A percentile compares a stretch with the other conserved stretches of the same genome.
Conservation (phyloP, 2,113 vertebrate species). For the Podarcis cretensis region DNA sequence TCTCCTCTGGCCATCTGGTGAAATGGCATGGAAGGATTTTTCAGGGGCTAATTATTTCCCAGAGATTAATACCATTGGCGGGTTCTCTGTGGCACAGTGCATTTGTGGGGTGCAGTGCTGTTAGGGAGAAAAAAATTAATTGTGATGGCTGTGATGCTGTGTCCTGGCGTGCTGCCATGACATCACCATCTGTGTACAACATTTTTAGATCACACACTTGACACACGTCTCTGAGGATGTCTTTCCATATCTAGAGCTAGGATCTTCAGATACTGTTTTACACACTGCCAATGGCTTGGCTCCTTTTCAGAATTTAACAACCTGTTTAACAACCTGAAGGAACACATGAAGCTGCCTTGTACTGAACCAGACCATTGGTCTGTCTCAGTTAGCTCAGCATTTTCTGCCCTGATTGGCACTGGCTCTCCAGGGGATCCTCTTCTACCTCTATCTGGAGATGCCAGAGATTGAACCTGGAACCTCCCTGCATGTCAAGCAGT, state of each 20-base stretch:
- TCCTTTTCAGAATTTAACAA: neutral
- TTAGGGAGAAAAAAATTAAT: slow-evolving; percentile 55
- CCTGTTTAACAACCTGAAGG: neutral
- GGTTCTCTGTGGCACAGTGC: slow-evolving; percentile 41
- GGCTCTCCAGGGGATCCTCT: no score
- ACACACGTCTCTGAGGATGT: slow-evolving; percentile 23
- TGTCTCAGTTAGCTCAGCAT: no score
- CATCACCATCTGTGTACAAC: slow-evolving; percentile 43
- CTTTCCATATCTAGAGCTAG: slow-evolving; percentile 40
- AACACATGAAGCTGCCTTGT: no score
- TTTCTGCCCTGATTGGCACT: no score
- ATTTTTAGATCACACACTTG: slow-evolving; percentile 16
- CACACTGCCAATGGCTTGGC: neutral
- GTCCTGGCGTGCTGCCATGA: neutral
- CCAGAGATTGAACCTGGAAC: no score
- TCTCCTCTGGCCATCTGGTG: slow-evolving; percentile 70
- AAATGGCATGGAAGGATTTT: slow-evolving; percentile 66
- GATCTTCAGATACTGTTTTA: slow-evolving; percentile 16
- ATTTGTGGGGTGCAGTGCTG: slow-evolving; percentile 43
- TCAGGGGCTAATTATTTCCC: slow-evolving; percentile 66
- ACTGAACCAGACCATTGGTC: no score
- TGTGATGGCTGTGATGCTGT: slow-evolving; percentile 30
- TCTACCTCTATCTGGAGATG: no score
- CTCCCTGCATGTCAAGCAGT: no score
- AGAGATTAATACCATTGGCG: slow-evolving; percentile 74